Evolutionary conservation across 2,888 invertebrate genomes (phyloP).

Genomic region (Morpho achilles): DNA sequence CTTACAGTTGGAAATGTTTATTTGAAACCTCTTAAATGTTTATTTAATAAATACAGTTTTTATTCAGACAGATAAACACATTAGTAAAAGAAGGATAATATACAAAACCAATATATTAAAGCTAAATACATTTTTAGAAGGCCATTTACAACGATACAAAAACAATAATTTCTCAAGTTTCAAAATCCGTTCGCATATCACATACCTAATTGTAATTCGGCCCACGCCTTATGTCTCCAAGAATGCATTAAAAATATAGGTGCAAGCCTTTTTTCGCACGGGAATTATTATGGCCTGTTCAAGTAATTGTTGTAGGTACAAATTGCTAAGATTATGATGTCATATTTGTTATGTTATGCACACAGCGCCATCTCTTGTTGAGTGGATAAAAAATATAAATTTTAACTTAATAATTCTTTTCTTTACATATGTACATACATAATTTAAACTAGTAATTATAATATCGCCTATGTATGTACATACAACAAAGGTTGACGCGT

Average conservation of each 20-base stretch:
- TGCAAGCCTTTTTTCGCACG: constrained; percentile 55
- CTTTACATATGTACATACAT: too few species aligned
- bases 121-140: neutral
- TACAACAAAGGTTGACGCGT: too few species aligned
- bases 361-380: constrained; percentile 52
- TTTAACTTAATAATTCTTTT: too few species aligned
- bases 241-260: constrained; percentile 63
- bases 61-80: too few species aligned
- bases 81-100: too few species aligned
- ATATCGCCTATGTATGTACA: too few species aligned
- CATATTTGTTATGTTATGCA: constrained; percentile 26
- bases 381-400: constrained; percentile 41
- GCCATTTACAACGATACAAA: neutral
- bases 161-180: constrained; percentile 32
- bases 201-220: constrained; percentile 56
- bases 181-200: constrained; percentile 41
- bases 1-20: too few species aligned
- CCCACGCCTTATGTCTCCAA: constrained; percentile 56
- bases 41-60: too few species aligned
- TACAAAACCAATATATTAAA: too few species aligned
- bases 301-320: constrained; percentile 48
- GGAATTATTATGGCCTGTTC: constrained; percentile 50
- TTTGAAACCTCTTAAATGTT: too few species aligned
- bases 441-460: too few species aligned
- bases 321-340: constrained; percentile 40